A percentile compares a stretch with the other conserved stretches of the same genome.
These are phyloP conservation scores for Neodontobutis hainanensis DNA, from an alignment of 2,113 vertebrate genomes.

Conservation along the genomic window DNA sequence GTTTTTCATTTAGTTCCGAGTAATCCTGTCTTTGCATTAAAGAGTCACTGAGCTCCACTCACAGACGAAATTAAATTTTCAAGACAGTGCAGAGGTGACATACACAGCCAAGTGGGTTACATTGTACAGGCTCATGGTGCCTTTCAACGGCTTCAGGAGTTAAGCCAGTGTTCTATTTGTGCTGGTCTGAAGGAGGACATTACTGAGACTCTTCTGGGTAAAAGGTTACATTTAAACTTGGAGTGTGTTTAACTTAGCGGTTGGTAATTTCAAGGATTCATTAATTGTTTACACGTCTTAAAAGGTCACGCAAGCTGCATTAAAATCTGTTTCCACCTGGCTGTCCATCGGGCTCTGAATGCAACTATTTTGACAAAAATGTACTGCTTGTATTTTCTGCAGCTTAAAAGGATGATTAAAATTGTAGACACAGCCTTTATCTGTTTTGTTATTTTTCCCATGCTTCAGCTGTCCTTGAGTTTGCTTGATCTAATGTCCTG, in stretches of 20 bases:
- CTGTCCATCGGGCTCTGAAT: too few relatives aligned
- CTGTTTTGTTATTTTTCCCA: background rate
- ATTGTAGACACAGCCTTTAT: background rate
- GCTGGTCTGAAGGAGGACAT: background rate
- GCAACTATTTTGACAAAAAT: background rate
- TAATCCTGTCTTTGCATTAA: too few relatives aligned
- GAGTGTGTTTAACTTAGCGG: background rate
- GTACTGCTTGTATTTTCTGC: background rate
- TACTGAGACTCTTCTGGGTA: constrained; percentile 1
- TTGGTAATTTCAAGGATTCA: background rate
- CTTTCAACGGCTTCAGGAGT: constrained; percentile 9
- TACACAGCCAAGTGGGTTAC: background rate
- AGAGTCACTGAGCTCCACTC: constrained; percentile 6
- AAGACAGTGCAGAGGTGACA: constrained; percentile 43
- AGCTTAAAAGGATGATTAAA: background rate
- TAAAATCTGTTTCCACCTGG: background rate
- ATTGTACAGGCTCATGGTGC: constrained; percentile 8
- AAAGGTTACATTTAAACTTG: constrained; percentile 30
- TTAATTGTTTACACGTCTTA: background rate
- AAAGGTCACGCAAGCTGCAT: background rate
- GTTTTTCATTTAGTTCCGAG: too few relatives aligned
- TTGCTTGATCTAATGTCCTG: background rate
- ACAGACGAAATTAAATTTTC: constrained; percentile 16
- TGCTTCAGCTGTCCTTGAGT: background rate
- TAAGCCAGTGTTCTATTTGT: constrained; percentile 30